Base-by-base conservation (phyloP, 2,888 invertebrate genomes). In the Drosophila neoperkinsi region DNA sequence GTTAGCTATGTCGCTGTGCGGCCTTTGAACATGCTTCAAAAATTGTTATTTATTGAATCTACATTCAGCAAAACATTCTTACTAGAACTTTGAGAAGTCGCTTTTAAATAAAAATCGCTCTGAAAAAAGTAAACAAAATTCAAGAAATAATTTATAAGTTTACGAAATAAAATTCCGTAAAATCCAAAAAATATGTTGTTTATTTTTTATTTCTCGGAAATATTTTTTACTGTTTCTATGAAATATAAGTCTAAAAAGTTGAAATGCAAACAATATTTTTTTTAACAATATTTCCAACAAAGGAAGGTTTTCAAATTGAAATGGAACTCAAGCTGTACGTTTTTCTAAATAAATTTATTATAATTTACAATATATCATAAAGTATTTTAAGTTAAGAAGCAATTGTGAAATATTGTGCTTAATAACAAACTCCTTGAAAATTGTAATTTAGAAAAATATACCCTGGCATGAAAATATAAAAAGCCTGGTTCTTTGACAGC, bases 11-110 rank as follows among this genome's bases (percentile, higher is more conserved):
- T 52, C 50, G 62, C 21, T 56, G 55, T 50, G 51, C 55, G 55
- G 67, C 58, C 66, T 50, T 72, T 68, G 73, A 59, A 76, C 77
- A 72, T 77, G 80, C 77, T 58, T 82, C 86, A 82, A 83, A 83
- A 83, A 81, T 72, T 83, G 69, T 81, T 82, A 88, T 88, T 88
- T 87, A 87, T 87, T 79, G 73, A 71, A 60, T 13, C 21, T 38
- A 46, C 46, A 46, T 46, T 25, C 46, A 25, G 16, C 25, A 25
- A 25, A 46, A 46, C 7, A 46, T 46, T 16, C 16, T 46, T 16
- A 25, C 25, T 2, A 7, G 13, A 13, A 25, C 9, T 16, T 13
- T 25, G 7, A 25, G 7, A 25, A 46, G 4, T 21, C 13, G 6
- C 7, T 21, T 1, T 21, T 21, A 21, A 21, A 21, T 5, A 1